Conservation (phyloP, 2,113 vertebrate species). For the Corythornis cristatus region DNA sequence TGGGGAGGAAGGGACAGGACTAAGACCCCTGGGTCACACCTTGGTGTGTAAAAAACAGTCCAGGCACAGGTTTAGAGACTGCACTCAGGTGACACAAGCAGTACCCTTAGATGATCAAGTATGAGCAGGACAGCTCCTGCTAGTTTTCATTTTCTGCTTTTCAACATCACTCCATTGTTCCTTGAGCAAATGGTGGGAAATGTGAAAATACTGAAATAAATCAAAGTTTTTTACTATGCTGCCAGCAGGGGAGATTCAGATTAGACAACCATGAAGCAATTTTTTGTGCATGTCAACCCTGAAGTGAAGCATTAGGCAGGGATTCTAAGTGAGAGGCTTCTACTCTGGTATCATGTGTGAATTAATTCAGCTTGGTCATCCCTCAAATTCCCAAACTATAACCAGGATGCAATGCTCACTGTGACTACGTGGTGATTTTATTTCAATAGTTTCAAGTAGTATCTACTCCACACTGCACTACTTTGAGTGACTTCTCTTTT, state of each 20-base stretch:
- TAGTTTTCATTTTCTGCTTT: background rate
- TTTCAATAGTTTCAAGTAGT: background rate
- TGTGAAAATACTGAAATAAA: background rate
- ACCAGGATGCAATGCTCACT: background rate
- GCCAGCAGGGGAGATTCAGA: background rate
- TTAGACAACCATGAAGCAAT: background rate
- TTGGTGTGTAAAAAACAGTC: background rate
- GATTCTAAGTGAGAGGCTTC: background rate
- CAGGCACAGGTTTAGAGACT: background rate
- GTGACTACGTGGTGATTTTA: background rate
- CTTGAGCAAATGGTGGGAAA: background rate
- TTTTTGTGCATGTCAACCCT: background rate
- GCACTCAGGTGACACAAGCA: background rate
- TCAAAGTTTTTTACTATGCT: background rate
- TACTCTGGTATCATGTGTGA: background rate
- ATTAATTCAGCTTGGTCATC: background rate
- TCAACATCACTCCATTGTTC: background rate
- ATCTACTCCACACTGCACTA: background rate
- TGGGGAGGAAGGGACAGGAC: fast-evolving
- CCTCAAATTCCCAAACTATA: background rate
- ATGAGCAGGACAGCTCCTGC: background rate
- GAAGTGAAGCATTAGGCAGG: background rate
- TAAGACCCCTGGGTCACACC: background rate
- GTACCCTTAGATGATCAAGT: background rate
- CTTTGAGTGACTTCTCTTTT: background rate